Evolutionary conservation across 2,888 invertebrate genomes (phyloP).

Genomic region (Melipona bicolor): DNA sequence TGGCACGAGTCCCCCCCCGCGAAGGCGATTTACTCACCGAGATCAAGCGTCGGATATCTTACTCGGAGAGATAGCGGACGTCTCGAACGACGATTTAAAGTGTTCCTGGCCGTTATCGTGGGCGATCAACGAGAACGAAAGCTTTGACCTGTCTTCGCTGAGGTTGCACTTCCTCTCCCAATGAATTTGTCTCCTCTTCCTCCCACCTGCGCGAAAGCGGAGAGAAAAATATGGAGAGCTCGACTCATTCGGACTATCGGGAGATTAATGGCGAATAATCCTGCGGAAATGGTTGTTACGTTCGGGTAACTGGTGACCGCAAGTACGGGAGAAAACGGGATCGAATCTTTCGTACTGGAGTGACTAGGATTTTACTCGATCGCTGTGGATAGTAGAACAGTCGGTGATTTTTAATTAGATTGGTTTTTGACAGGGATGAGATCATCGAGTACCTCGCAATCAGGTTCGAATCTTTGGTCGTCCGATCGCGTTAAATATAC

Average conservation of each 20-base stretch:
- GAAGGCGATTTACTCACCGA: constrained; percentile 42
- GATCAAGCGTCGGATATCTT: constrained; percentile 48
- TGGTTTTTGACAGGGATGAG: constrained; percentile 39
- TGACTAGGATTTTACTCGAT: constrained; percentile 26
- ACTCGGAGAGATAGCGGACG: constrained; percentile 32
- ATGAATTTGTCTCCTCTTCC: neutral
- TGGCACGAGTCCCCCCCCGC: constrained; percentile 53
- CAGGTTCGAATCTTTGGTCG: no score
- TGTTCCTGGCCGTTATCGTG: constrained; percentile 38
- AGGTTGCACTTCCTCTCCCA: neutral
- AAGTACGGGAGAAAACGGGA: neutral
- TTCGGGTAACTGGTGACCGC: neutral
- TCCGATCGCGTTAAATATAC: no score
- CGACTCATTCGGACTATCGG: neutral
- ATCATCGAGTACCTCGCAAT: no score
- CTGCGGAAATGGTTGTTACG: constrained; percentile 19
- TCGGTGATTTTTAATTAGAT: constrained; percentile 63
- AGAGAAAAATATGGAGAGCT: neutral
- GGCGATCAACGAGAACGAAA: constrained; percentile 34
- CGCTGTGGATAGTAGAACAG: constrained; percentile 48
- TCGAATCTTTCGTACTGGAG: constrained; percentile 33
- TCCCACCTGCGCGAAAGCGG: neutral
- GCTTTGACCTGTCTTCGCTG: constrained; percentile 20
- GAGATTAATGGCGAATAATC: constrained; percentile 9
- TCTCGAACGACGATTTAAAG: constrained; percentile 52